Evolutionary conservation across 2,888 invertebrate species (phyloP).

Genomic region (Terebella lapidaria): DNA sequence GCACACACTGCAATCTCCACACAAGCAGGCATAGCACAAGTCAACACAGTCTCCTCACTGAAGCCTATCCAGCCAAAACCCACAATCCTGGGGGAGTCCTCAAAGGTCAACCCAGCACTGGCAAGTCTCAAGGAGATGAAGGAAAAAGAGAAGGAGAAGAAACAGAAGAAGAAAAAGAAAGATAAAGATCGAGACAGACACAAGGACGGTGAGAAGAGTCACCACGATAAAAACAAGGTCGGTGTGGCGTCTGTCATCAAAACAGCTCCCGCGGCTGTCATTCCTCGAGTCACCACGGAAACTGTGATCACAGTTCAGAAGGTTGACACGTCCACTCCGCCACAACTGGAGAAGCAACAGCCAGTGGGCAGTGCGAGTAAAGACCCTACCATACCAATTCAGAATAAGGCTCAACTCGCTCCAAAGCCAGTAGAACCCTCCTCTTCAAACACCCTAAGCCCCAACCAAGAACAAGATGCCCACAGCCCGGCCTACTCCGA

Average conservation of each 20-base stretch:
- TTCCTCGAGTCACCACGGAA: neutral
- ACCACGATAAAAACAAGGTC: neutral
- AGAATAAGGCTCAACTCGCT: constrained; percentile 13
- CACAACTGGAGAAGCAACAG: constrained; percentile 14
- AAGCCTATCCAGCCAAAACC: constrained; percentile 54
- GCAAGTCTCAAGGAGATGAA: constrained; percentile 35
- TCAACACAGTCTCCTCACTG: constrained; percentile 18
- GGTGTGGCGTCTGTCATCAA: neutral
- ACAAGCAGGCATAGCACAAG: neutral
- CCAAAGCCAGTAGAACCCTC: constrained; percentile 7
- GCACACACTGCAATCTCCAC: constrained; percentile 32
- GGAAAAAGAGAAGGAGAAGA: constrained; percentile 48
- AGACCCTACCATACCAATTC: constrained; percentile 6
- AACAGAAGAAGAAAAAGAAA: constrained; percentile 24
- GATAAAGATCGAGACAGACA: constrained; percentile 8
- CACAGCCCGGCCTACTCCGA: constrained; percentile 95
- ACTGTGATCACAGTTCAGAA: neutral
- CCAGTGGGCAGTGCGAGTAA: neutral
- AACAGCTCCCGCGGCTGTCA: constrained; percentile 22
- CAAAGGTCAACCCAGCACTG: constrained; percentile 40
- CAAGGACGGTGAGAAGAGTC: neutral
- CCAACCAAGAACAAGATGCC: constrained; percentile 56
- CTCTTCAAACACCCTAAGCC: neutral
- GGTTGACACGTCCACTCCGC: neutral
- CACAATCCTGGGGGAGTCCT: constrained; percentile 46